phyloP scores from a whole-genome alignment of 2,113 vertebrate species.

The Hippocampus comes region DNA sequence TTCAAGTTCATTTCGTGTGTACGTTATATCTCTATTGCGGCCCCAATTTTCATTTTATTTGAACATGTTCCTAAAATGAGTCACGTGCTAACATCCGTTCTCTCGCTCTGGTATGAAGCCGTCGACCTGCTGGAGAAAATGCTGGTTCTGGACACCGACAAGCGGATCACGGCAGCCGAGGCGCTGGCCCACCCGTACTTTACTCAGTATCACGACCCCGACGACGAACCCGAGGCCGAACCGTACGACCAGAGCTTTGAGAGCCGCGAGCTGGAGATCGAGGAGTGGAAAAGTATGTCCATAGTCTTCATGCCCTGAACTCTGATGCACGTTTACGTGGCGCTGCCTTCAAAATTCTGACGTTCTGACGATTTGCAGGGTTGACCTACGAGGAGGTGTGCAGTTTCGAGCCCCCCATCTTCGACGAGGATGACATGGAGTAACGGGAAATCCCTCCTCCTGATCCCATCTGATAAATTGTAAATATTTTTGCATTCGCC shows the following conservation, averaged over 20 bases:
- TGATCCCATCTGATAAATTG: slow-evolving; percentile 25
- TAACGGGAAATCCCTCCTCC: slow-evolving; percentile 52
- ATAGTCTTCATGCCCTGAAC: neutral
- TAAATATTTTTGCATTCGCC: slow-evolving; percentile 36
- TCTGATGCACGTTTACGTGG: too few species aligned
- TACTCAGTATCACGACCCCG: slow-evolving; percentile 92
- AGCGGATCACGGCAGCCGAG: slow-evolving; percentile 90
- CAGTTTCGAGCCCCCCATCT: slow-evolving; percentile 85
- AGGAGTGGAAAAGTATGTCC: slow-evolving; percentile 95
- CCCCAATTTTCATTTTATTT: neutral
- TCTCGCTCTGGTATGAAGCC: slow-evolving; percentile 66
- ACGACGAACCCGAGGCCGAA: slow-evolving; percentile 92
- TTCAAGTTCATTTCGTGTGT: neutral
- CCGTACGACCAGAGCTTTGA: slow-evolving; percentile 98
- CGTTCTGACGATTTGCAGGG: slow-evolving; percentile 63
- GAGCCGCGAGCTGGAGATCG: slow-evolving; percentile 90
- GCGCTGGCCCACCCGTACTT: slow-evolving; percentile 92
- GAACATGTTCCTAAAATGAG: neutral
- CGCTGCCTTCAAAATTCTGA: neutral
- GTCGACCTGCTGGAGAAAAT: slow-evolving; percentile 98
- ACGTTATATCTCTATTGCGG: neutral
- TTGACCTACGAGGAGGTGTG: slow-evolving; percentile 91
- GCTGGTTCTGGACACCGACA: slow-evolving; percentile 96
- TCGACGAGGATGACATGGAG: slow-evolving; percentile 92
- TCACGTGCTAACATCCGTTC: neutral